These are phyloP conservation scores for Hemaris fuciformis DNA, from an alignment of 2,888 invertebrate genomes.

Conservation along the genomic window DNA sequence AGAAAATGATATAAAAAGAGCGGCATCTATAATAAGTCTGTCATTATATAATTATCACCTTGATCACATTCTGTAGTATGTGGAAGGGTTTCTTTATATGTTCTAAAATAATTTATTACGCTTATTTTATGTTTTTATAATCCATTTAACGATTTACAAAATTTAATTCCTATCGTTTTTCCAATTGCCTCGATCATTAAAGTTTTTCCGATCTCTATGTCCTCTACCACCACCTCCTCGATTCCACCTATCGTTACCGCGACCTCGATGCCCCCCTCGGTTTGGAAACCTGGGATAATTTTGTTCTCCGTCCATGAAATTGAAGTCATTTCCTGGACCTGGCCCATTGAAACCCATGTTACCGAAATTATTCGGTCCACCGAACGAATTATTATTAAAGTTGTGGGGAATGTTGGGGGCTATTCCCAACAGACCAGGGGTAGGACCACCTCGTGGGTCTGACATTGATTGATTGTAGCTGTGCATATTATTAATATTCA, in stretches of 20 bases:
- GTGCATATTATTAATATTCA: slow-evolving; percentile 67
- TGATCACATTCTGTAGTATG: slow-evolving; percentile 62
- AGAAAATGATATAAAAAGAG: slow-evolving; percentile 54
- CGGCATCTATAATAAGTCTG: slow-evolving; percentile 50
- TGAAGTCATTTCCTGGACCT: slow-evolving; percentile 65
- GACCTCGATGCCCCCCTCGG: slow-evolving; percentile 69
- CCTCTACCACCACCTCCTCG: slow-evolving; percentile 71
- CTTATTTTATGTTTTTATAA: slow-evolving; percentile 24
- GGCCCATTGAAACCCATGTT: slow-evolving; percentile 73
- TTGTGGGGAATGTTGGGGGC: slow-evolving; percentile 79
- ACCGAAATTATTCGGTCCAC: slow-evolving; percentile 66
- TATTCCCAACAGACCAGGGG: slow-evolving; percentile 82
- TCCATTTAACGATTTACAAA: slow-evolving; percentile 29
- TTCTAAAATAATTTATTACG: slow-evolving; percentile 50
- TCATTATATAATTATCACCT: slow-evolving; percentile 64
- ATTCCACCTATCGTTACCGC: slow-evolving; percentile 74
- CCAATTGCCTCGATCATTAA: slow-evolving; percentile 77
- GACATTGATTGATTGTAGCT: slow-evolving; percentile 67
- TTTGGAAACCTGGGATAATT: slow-evolving; percentile 69
- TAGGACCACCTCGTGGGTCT: slow-evolving; percentile 73
- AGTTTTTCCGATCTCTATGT: slow-evolving; percentile 74
- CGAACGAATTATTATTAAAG: slow-evolving; percentile 64
- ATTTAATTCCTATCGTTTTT: slow-evolving; percentile 77
- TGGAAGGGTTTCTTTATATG: slow-evolving; percentile 57
- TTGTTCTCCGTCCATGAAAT: slow-evolving; percentile 69